Base-by-base conservation (phyloP, 1,140 invertebrate species). In the Cardiocondyla obscurior region DNA sequence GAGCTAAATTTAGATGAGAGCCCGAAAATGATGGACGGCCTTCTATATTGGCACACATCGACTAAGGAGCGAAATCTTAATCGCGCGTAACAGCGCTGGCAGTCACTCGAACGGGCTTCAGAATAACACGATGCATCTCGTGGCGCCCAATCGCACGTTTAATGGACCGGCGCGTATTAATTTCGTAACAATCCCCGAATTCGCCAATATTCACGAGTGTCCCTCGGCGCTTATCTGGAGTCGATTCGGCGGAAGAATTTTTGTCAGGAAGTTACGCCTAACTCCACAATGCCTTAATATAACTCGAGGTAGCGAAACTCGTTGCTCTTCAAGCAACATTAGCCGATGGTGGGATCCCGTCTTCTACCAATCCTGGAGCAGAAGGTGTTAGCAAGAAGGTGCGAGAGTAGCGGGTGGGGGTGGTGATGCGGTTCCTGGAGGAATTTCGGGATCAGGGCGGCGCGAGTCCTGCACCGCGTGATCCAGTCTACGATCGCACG, bases 331-430 rank as follows among this genome's bases (percentile, higher is more conserved):
- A 64, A 77, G 60, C 46, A 69, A 72, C 79, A 62, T 57, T 77
- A 55, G 44, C 42, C 57, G 72, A 76, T 65, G 86, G 85, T 89
- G 85, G 88, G 85, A 90, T 87, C 82, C 86, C 72, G 55, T 36
- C 58, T 57, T 62, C 88, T 87, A 85, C 90, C 89, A 91, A 91
- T 91, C 87, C 88, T 90, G 89, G 81, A 83, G 46, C 81, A 83
- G 84, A 85, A 55, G 57, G 81, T 88, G 81, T 69, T 64, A 30
- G 58, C 42, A 69, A 44, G 73, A 87, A 89, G 87, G 69, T 84
- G 81, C 85, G 70, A 86, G 8, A 57, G 28, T 69, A 70, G 58
- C 16, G 58, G 85, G 83, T 74, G 83, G 82, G 84, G 72, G 53
- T 51, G 62, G 14, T n/a, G 83, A 49, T 55, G 57, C 60, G 82